A percentile compares a stretch with the other conserved stretches of the same genome.
Evolutionary conservation across 2,797 vertebrate genomes (phyloP).

Genomic region (Ctenosaura bakeri): DNA sequence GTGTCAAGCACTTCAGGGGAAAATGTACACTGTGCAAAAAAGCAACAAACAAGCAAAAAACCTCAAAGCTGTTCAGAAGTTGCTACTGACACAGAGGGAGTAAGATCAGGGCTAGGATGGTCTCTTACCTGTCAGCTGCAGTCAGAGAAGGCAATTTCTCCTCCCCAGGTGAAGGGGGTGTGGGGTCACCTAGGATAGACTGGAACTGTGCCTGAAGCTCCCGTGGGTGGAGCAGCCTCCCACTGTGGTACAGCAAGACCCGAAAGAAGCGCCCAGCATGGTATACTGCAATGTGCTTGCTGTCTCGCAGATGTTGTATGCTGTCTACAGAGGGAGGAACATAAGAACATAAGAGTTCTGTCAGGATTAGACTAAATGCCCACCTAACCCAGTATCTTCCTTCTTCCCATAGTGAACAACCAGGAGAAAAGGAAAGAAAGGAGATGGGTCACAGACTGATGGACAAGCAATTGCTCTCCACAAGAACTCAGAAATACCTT

Average conservation of each 20-base stretch:
- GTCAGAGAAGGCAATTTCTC: slow-evolving; percentile 89
- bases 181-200: slow-evolving; percentile 86
- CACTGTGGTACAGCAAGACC: slow-evolving; percentile 85
- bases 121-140: slow-evolving; percentile 86
- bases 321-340: slow-evolving; percentile 76
- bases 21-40: not conserved
- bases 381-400: not conserved
- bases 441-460: too few species aligned
- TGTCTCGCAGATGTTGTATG: slow-evolving; percentile 88
- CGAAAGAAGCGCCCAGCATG: slow-evolving; percentile 90
- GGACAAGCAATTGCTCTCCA: not conserved
- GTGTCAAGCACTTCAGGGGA: not conserved
- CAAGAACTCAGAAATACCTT: not conserved
- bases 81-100: not conserved
- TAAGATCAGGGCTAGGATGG: not conserved
- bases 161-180: slow-evolving; percentile 84
- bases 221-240: slow-evolving; percentile 85
- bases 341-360: too few species aligned
- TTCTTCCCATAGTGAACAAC: not conserved
- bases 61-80: not conserved
- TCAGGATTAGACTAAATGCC: not conserved
- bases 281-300: slow-evolving; percentile 88
- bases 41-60: not conserved
- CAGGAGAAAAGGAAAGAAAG: not conserved
- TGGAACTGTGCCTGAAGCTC: slow-evolving; percentile 92